Evolutionary conservation across 2,113 vertebrate genomes (phyloP).

Genomic region (Pedionomus torquatus): DNA sequence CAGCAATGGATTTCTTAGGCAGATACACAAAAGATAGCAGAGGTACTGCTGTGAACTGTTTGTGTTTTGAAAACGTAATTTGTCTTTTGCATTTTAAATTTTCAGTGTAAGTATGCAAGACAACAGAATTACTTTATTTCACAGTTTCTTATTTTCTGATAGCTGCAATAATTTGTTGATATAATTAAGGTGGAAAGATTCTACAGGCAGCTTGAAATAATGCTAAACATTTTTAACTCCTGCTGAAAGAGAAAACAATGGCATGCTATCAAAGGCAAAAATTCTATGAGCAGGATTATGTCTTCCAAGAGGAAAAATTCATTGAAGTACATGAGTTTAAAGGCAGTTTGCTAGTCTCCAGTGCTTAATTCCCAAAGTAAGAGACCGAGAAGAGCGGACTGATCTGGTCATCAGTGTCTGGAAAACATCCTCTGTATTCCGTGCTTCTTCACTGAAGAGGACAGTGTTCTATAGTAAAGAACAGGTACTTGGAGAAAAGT

Average conservation of each 20-base stretch:
- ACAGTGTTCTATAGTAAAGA: background rate
- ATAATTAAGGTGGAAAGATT: background rate
- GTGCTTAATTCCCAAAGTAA: background rate
- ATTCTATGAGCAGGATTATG: background rate
- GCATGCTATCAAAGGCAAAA: background rate
- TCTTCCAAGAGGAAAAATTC: background rate
- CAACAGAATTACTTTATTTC: background rate
- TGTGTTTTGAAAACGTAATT: background rate
- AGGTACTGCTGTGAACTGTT: background rate
- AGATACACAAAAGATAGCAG: background rate
- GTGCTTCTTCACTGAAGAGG: background rate
- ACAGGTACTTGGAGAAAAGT: background rate
- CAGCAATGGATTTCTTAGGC: background rate
- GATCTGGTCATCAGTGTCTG: background rate
- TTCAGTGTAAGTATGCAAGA: background rate
- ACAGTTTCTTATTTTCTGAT: background rate
- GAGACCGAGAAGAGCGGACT: background rate
- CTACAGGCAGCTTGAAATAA: background rate
- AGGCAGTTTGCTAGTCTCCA: background rate
- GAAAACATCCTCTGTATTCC: background rate
- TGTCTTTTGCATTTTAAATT: background rate
- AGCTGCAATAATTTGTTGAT: background rate
- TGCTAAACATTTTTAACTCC: background rate
- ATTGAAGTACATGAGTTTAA: background rate
- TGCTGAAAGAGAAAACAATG: background rate